Conservation (phyloP, 2,797 vertebrate genomes). For the Cetoscarus ocellatus region DNA sequence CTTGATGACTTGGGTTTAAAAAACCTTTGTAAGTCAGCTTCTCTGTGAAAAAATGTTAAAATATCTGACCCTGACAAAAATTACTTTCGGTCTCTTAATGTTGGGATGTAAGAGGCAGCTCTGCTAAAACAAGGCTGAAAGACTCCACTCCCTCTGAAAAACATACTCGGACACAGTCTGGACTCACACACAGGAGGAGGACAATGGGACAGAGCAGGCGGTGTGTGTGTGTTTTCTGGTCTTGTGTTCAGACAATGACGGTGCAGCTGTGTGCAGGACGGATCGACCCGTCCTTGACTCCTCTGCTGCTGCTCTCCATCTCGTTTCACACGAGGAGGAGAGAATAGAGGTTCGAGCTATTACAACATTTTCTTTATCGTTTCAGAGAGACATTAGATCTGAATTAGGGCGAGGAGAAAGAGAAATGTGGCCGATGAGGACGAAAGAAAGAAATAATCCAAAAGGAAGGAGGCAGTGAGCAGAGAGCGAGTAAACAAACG, state of each 20-base stretch:
- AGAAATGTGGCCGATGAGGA: background rate
- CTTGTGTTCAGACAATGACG: conserved; percentile 1
- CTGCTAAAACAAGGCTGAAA: background rate
- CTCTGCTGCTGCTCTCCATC: background rate
- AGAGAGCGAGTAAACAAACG: conserved; percentile 4
- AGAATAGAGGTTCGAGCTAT: background rate
- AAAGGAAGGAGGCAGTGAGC: background rate
- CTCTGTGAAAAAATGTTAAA: background rate
- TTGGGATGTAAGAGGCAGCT: background rate
- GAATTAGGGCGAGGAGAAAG: background rate
- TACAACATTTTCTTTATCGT: too few species aligned
- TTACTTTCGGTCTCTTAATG: background rate
- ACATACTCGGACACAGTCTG: too few species aligned
- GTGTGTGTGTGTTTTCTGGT: background rate
- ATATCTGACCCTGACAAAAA: background rate
- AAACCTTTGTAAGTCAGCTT: background rate
- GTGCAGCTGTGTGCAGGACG: background rate
- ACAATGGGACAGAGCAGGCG: background rate
- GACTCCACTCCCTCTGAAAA: too few species aligned
- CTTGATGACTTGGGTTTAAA: background rate
- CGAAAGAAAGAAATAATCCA: background rate
- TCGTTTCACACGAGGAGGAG: background rate
- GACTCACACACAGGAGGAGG: background rate
- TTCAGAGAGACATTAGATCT: background rate
- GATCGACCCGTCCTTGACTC: conserved; percentile 9